A percentile compares a stretch with the other conserved stretches of the same genome.
phyloP scores from a whole-genome alignment of 2,888 invertebrate species.

The Epirrhoe tristata region DNA sequence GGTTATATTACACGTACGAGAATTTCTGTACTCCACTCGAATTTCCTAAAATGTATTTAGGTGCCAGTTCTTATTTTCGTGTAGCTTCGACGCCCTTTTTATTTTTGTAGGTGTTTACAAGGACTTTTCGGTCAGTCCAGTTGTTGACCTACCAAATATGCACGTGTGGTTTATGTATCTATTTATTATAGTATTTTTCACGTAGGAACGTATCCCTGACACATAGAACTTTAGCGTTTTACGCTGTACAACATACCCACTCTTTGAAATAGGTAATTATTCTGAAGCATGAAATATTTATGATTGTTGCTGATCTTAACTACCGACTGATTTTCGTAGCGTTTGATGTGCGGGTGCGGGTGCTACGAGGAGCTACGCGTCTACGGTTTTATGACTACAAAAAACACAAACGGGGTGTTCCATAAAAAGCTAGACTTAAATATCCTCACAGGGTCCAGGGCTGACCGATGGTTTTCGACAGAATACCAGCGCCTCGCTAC shows the following conservation, averaged over 20 bases:
- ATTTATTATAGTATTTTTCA: too few species aligned
- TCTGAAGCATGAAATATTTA: too few species aligned
- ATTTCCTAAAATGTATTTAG: constrained; percentile 27
- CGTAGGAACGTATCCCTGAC: too few species aligned
- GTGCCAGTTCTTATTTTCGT: constrained; percentile 12
- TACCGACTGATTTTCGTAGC: not conserved
- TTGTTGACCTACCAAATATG: not conserved
- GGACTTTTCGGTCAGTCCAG: not conserved
- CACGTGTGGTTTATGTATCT: too few species aligned
- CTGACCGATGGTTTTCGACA: too few species aligned
- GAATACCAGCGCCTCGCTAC: too few species aligned
- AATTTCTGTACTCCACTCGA: constrained; percentile 31
- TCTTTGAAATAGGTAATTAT: too few species aligned
- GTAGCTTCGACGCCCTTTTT: not conserved
- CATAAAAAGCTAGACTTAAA: too few species aligned
- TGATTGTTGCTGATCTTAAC: not conserved
- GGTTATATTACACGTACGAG: constrained; percentile 59
- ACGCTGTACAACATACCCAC: too few species aligned
- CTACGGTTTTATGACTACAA: not conserved
- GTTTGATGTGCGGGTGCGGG: not conserved
- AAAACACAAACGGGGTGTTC: too few species aligned
- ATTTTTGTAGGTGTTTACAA: not conserved
- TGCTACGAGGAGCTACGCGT: not conserved
- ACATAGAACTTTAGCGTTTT: too few species aligned
- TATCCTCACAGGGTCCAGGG: too few species aligned